Evolutionary conservation across 1,140 invertebrate species (phyloP).

Genomic region (Drosophila mayri): DNA sequence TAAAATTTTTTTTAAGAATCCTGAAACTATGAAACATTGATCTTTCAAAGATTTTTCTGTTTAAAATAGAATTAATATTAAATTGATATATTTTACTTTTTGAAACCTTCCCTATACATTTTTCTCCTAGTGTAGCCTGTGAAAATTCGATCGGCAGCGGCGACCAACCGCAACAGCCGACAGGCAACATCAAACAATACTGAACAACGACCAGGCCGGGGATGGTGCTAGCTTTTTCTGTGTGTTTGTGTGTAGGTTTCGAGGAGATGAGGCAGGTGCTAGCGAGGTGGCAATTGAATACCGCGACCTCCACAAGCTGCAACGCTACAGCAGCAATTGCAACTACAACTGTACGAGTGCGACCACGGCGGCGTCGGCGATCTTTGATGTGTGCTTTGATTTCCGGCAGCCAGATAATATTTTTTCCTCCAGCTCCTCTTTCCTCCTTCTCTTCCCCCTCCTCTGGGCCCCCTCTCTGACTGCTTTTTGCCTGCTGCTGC

Average conservation of each 20-base stretch:
- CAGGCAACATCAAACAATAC: constrained; percentile 47
- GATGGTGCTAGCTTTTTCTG: background rate
- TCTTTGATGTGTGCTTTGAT: constrained; percentile 84
- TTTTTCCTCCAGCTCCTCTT: constrained; percentile 44
- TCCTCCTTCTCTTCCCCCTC: background rate
- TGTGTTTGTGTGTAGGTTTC: background rate
- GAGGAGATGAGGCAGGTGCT: constrained; percentile 17
- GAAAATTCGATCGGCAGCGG: constrained; percentile 61
- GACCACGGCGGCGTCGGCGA: constrained; percentile 50
- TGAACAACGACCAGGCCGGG: constrained; percentile 1
- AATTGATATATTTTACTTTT: background rate
- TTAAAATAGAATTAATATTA: background rate
- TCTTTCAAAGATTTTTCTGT: background rate
- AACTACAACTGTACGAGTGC: constrained; percentile 11
- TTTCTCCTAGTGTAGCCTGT: background rate
- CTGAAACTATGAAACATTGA: too few relatives aligned
- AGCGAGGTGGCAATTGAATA: constrained; percentile 56
- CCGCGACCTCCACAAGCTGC: constrained; percentile 52
- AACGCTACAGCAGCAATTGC: constrained; percentile 8
- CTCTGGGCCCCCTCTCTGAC: background rate
- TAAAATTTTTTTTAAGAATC: too few relatives aligned
- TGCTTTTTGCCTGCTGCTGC: constrained; percentile 12
- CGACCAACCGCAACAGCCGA: constrained; percentile 43
- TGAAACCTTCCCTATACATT: background rate
- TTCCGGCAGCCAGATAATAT: constrained; percentile 84